A percentile compares a stretch with the other conserved stretches of the same genome.
These are phyloP conservation scores for Dryocosmus kuriphilus DNA, from an alignment of 2,888 invertebrate species.

Conservation along the genomic window DNA sequence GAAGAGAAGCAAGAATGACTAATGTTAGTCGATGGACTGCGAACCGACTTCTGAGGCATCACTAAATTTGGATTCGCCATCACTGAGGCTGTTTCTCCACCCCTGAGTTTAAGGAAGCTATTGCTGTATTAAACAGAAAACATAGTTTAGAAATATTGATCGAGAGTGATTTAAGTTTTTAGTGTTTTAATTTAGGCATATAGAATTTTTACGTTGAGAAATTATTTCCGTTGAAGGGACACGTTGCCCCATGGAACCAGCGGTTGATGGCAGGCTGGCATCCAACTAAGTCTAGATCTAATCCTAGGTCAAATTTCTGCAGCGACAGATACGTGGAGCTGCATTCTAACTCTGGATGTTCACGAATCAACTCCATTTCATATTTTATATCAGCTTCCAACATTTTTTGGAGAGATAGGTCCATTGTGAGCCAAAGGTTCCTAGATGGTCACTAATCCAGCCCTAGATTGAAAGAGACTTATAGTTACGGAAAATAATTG, in stretches of 20 bases:
- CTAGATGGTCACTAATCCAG: conserved; percentile 75
- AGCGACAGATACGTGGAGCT: conserved; percentile 81
- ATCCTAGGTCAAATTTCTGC: no score
- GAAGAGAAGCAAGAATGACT: conserved; percentile 68
- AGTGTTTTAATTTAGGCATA: no score
- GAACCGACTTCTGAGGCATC: conserved; percentile 85
- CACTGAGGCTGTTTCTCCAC: conserved; percentile 86
- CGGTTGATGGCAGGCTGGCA: conserved; percentile 69
- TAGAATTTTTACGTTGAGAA: conserved; percentile 71
- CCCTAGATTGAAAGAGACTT: no score
- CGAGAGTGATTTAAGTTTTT: no score
- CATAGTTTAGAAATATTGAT: no score
- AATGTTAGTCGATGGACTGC: conserved; percentile 57
- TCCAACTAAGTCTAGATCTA: conserved; percentile 81
- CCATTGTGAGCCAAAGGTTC: conserved; percentile 79
- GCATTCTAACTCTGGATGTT: conserved; percentile 79
- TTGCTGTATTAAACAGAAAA: conserved; percentile 78
- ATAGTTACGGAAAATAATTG: no score
- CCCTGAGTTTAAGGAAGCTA: conserved; percentile 84
- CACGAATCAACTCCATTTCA: conserved; percentile 89
- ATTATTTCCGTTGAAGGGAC: conserved; percentile 73
- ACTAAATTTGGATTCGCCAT: conserved; percentile 95
- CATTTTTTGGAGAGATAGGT: conserved; percentile 90
- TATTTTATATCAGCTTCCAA: conserved; percentile 93
- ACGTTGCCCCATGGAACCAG: conserved; percentile 71